Conservation (phyloP, 2,113 vertebrate genomes). For the Cryptomyrus ogoouensis region DNA sequence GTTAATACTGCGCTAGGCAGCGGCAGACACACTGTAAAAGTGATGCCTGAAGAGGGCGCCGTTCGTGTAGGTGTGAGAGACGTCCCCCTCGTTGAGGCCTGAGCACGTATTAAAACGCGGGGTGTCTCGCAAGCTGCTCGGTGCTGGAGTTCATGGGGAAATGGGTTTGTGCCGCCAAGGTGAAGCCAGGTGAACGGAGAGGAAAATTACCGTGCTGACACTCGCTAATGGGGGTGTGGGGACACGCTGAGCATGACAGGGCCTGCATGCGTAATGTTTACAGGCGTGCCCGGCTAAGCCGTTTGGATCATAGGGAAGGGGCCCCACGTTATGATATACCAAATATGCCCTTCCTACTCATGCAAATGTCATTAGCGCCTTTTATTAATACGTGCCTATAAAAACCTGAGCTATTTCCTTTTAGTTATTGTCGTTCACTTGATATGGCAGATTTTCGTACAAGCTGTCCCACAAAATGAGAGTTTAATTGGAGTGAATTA, state of each 20-base stretch:
- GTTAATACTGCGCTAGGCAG: slow-evolving; percentile 28
- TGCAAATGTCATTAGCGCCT: background rate
- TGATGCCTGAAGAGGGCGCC: background rate
- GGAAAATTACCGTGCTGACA: background rate
- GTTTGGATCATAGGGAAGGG: background rate
- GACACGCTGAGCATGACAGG: background rate
- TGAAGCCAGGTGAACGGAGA: background rate
- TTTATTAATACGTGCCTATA: background rate
- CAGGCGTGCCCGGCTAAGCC: background rate
- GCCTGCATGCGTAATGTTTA: background rate
- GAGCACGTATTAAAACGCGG: background rate
- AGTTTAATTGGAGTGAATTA: slow-evolving; percentile 13
- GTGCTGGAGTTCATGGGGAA: background rate
- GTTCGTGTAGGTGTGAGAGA: background rate
- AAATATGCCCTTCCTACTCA: background rate
- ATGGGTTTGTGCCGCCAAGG: background rate
- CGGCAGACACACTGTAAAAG: background rate
- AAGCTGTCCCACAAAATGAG: background rate
- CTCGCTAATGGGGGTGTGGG: background rate
- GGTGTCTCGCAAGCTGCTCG: background rate
- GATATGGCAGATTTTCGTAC: background rate
- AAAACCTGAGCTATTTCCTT: background rate
- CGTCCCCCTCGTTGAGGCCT: background rate
- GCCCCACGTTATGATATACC: background rate
- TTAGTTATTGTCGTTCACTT: background rate